phyloP scores from a whole-genome alignment of 2,888 invertebrate genomes.

The Steromphala cineraria region DNA sequence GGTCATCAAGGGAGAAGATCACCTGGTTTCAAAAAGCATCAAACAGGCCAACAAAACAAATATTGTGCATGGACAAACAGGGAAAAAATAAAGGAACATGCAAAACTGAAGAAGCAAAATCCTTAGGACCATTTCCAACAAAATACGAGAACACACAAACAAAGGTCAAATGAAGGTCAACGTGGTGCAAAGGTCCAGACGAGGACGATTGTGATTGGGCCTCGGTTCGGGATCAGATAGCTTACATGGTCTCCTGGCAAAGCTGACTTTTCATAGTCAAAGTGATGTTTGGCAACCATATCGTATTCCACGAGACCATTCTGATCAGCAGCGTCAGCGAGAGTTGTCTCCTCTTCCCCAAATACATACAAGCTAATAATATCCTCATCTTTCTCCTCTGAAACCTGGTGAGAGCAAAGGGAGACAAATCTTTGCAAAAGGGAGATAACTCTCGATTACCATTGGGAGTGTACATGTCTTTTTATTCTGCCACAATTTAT shows the following conservation, averaged over 20 bases:
- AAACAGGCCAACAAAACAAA: too few relatives aligned
- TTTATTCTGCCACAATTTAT: too few relatives aligned
- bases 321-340: slow-evolving; percentile 61
- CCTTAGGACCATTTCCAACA: not conserved
- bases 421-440: slow-evolving; percentile 8
- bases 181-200: not conserved
- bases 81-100: not conserved
- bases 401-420: slow-evolving; percentile 1
- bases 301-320: slow-evolving; percentile 63
- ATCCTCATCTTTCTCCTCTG: slow-evolving; percentile 52
- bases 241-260: not conserved
- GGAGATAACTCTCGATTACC: too few relatives aligned
- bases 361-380: slow-evolving; percentile 71
- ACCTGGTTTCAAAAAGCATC: too few relatives aligned
- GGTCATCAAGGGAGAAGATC: too few relatives aligned
- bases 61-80: too few relatives aligned
- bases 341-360: slow-evolving; percentile 68
- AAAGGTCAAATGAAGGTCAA: not conserved
- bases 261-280: slow-evolving; percentile 46
- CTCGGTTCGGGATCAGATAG: not conserved
- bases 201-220: not conserved
- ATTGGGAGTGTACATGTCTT: too few relatives aligned
- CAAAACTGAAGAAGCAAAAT: not conserved
- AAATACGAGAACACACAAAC: not conserved
- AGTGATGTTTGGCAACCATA: slow-evolving; percentile 60